Conservation (phyloP, 2,113 vertebrate species). For the Isurus oxyrinchus region DNA sequence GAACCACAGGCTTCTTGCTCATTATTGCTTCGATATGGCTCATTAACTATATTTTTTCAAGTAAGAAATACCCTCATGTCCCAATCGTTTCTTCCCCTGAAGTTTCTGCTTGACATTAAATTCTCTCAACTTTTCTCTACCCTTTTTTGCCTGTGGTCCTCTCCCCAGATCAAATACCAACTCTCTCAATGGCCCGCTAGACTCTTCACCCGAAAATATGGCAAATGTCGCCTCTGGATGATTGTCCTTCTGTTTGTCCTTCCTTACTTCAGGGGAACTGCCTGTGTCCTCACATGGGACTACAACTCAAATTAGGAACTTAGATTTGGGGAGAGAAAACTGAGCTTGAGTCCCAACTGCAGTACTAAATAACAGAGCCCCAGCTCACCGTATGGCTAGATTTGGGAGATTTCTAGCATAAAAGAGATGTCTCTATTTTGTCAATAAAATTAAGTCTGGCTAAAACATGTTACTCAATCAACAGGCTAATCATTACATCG, state of each 20-base stretch:
- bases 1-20: conserved; percentile 5
- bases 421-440: background rate
- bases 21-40: background rate
- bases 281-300: no score
- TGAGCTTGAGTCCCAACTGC: background rate
- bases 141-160: background rate
- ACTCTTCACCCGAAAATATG: background rate
- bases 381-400: background rate
- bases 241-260: background rate
- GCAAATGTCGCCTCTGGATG: background rate
- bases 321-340: background rate
- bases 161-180: background rate
- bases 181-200: background rate
- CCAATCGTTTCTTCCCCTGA: background rate
- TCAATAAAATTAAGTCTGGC: conserved; percentile 1
- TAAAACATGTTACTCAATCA: conserved; percentile 15
- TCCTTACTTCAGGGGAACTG: background rate
- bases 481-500: background rate
- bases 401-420: background rate
- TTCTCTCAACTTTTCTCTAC: background rate
- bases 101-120: background rate
- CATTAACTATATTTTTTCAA: background rate
- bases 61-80: background rate
- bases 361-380: no score
- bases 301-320: background rate